phyloP scores from a whole-genome alignment of 1,140 invertebrate species.

The Ips typographus region DNA sequence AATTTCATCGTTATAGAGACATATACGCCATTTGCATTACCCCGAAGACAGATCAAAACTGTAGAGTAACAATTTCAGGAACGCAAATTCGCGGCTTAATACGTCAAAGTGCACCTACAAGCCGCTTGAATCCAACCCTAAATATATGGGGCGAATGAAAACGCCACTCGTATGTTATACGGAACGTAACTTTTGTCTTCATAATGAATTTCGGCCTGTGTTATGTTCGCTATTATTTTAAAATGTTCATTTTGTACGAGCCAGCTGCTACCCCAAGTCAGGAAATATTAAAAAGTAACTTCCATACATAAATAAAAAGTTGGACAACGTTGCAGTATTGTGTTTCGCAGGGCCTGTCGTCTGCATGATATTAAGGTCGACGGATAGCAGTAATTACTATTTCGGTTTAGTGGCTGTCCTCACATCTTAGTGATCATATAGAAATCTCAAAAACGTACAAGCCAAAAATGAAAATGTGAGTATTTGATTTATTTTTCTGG shows the following conservation, averaged over 20 bases:
- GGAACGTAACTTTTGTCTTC: constrained; percentile 23
- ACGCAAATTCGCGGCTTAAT: neutral
- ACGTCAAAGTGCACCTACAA: neutral
- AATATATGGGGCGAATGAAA: constrained; percentile 19
- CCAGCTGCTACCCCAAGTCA: constrained; percentile 30
- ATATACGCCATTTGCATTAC: neutral
- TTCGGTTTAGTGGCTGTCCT: no score
- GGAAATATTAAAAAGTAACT: constrained; percentile 35
- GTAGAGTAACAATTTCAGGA: neutral
- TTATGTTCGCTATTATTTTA: constrained; percentile 33
- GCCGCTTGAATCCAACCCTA: neutral
- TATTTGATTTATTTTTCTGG: no score
- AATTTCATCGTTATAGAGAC: neutral
- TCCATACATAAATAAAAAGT: constrained; percentile 33
- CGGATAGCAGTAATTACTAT: no score
- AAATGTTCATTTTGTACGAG: constrained; percentile 31
- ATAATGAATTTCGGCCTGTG: constrained; percentile 32
- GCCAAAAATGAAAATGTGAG: no score
- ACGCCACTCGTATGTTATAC: constrained; percentile 11
- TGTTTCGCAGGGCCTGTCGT: neutral
- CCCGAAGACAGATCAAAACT: constrained; percentile 2
- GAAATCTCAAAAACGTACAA: no score
- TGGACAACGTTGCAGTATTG: constrained; percentile 15
- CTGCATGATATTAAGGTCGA: no score
- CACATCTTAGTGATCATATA: no score